phyloP scores from a whole-genome alignment of 1,140 invertebrate genomes.

The Euglossa dilemma region DNA sequence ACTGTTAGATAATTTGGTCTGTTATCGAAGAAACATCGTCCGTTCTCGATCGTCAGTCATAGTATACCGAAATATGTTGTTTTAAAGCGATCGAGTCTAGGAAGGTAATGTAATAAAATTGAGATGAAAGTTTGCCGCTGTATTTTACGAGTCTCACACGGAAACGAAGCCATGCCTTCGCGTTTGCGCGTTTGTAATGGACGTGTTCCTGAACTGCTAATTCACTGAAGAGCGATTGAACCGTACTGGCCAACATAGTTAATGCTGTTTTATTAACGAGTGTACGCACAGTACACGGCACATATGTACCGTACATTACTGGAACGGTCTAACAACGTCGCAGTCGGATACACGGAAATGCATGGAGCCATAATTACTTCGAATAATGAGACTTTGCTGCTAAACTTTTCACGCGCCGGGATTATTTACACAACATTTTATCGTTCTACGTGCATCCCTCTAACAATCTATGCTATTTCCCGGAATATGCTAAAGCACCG shows the following conservation, averaged over 20 bases:
- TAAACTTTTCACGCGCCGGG: conserved; percentile 9
- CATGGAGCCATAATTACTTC: conserved; percentile 59
- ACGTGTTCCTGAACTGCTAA: conserved; percentile 40
- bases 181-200: conserved; percentile 15
- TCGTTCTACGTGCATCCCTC: neutral
- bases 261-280: conserved; percentile 59
- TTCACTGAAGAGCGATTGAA: conserved; percentile 65
- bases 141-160: neutral
- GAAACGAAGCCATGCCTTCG: neutral
- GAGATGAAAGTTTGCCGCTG: neutral
- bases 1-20: no score
- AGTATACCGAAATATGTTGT: neutral
- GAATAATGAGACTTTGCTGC: conserved; percentile 53
- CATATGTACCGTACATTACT: conserved; percentile 40
- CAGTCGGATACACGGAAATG: conserved; percentile 14
- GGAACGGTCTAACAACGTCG: conserved; percentile 38
- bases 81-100: neutral
- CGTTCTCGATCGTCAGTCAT: no score
- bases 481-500: no score
- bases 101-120: neutral
- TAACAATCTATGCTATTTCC: neutral
- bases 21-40: neutral
- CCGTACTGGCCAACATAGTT: conserved; percentile 54
- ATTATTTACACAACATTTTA: conserved; percentile 43
- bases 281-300: conserved; percentile 37